Evolutionary conservation across 2,113 vertebrate species (phyloP), one percentile per base, ranked within the genome.

Genomic region (Dendrocopos noguchii): DNA sequence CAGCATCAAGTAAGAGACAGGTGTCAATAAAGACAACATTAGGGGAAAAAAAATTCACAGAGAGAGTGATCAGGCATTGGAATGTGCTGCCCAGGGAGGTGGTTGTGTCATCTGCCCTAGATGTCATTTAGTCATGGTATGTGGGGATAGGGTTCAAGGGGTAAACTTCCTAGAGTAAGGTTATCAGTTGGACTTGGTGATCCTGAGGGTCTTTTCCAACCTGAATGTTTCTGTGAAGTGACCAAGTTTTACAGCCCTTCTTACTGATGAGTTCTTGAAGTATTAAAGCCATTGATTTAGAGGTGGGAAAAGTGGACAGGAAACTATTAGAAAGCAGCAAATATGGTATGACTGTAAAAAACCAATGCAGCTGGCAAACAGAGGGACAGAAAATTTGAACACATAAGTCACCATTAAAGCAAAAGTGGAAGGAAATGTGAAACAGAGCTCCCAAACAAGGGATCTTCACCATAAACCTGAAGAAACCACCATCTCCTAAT

Each of bases 271-370:
- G 39, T 95, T 95, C 56, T 82, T 89, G 28, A 95, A 96, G 73
- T 55, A 95, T 66, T 84, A 95, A 96, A 96, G 87, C 52, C 70
- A 95, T 90, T 96, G 94, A 97, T 95, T 87, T 94, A 81, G 66
- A 80, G 68, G 42, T 91, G 34, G 77, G 29, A 87, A 68, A 31
- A 83, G 17, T 46, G 22, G 57, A 88, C 36, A 88, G 47, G 76
- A 96, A 97, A 96, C 84, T 95, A 92, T 94, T 90, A 56, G 53
- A 84, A 95, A 91, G 82, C 14, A 77, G 72, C 90, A 93, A 97
- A 97, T 94, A 95, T 22, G 28, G 29, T 61, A 81, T 65, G 72
- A 87, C 93, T 87, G 87, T 95, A 77, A 97, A 97, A 97, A 97
- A 97, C 95, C 95, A 95, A 95, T 97, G 90, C 39, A 89, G 52